Evolutionary conservation across 2,888 invertebrate genomes (phyloP), one percentile per base, ranked within the genome.

Genomic region (Crocallis elinguaria): DNA sequence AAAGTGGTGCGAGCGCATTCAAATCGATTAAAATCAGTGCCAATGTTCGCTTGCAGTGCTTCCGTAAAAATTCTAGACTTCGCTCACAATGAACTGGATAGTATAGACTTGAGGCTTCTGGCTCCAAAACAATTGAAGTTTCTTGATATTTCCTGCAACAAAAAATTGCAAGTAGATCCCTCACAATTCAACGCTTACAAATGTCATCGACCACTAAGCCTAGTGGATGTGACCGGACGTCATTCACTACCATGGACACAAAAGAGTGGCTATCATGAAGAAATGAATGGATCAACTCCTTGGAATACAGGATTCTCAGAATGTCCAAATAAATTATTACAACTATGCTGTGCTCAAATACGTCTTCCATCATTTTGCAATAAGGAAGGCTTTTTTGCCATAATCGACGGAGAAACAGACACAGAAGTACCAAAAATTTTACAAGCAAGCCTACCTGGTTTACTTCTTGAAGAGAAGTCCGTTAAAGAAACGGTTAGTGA

Each of bases 231-330:
- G 0, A 96, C 96, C 0, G 97, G 97, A 9, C 94, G 95, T 70
- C 96, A 96, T 81, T 93, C 94, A 52, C 73, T 96, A 46, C 95
- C 96, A 0, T 93, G 84, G 79, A 76, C 82, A 9, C 88, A 89
- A 68, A 90, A 86, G 71, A 85, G 75, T 67, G 86, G 83, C 35
- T 88, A 94, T 62, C 93, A 92, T 42, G 88, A 90, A 52, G 94
- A 94, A 64, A 79, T 93, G 52, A 88, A 79, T 53, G 91, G 93
- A 1, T 64, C 71, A 5, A 95, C 94, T 5, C 95, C 96, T 2
- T 97, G 97, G 97, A 93, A 93, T 36, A 93, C 96, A 21, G 97
- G 97, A 0, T 97, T 97, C 82, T 96, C 97, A 0, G 97, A 97
- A 88, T 95, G 96, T 8, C 94, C 96, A 0, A 96, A 96, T 23